Evolutionary conservation across 2,888 invertebrate species (phyloP), one percentile per base, ranked within the genome.

Genomic region (Pheosia gnoma): DNA sequence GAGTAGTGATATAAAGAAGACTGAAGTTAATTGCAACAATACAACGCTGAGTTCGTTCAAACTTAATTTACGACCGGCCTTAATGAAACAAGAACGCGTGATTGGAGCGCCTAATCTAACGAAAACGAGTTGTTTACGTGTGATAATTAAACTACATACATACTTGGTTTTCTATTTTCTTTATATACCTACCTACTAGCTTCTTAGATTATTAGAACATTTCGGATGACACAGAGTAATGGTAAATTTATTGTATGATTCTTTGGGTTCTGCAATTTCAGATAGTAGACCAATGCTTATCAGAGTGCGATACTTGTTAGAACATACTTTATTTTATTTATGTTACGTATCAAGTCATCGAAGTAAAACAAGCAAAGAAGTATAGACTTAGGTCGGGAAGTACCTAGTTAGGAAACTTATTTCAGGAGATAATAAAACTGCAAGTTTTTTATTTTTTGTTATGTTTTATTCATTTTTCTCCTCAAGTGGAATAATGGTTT

Each of bases 41-140:
- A 38, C 39, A 45, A 45, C 54, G 52, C 59, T 65, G 58, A 65
- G 59, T 71, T 65, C 61, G 54, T 74, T 75, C 70, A 68, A 71
- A 69, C 67, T 69, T 73, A 68, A 76, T 80, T 79, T 74, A 68
- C 71, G 69, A 63, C 59, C 58, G 38, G 58, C 59, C 61, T 70
- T 70, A 74, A 75, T 71, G 63, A 67, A 73, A 72, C 58, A 57
- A 59, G 60, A 65, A 63, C 62, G 67, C 62, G 61, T 72, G 72
- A 78, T 75, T 79, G 63, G 64, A 70, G 66, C 69, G 61, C 62
- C 62, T 74, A 67, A 71, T 64, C 67, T 64, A 51, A 39, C 36
- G 56, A 49, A 57, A 60, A 61, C 54, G 57, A 67, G 63, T 71
- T 66, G 67, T 67, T 74, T 71, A 73, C 61, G 65, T 64, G 62